phyloP scores from a whole-genome alignment of 2,888 invertebrate genomes.

The Cryptosula pallasiana region DNA sequence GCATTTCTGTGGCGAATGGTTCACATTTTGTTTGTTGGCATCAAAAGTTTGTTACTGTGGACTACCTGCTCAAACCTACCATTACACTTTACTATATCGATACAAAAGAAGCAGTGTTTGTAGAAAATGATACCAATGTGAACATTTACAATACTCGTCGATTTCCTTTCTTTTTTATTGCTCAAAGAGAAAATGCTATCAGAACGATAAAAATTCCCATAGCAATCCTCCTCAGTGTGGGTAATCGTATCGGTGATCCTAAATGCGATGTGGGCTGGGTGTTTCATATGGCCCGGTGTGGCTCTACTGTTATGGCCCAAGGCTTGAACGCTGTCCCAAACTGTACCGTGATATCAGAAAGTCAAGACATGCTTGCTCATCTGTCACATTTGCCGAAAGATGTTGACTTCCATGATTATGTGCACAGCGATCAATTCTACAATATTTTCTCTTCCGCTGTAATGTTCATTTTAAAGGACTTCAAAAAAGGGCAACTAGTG shows the following conservation, averaged over 20 bases:
- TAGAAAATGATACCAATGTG: background rate
- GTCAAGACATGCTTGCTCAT: conserved; percentile 1
- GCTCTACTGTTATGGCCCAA: conserved; percentile 10
- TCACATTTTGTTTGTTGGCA: conserved; percentile 10
- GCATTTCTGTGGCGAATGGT: background rate
- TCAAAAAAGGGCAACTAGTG: background rate
- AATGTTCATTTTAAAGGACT: background rate
- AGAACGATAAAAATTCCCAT: background rate
- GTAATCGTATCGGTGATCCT: background rate
- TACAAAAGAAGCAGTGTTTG: background rate
- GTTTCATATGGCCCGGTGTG: conserved; percentile 14
- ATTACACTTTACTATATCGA: background rate
- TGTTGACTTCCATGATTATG: background rate
- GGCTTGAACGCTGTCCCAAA: conserved; percentile 14
- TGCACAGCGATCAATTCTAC: background rate
- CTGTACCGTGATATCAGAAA: conserved; percentile 6
- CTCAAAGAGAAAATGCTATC: background rate
- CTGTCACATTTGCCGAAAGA: background rate
- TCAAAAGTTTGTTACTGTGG: background rate
- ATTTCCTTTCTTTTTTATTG: conserved; percentile 10
- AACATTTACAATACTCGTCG: background rate
- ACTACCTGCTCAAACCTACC: background rate
- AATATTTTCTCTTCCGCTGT: background rate
- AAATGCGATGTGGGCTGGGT: conserved; percentile 7
- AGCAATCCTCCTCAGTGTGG: background rate